Evolutionary conservation across 2,113 vertebrate genomes (phyloP).

Genomic region (Vulpes ferrilata): DNA sequence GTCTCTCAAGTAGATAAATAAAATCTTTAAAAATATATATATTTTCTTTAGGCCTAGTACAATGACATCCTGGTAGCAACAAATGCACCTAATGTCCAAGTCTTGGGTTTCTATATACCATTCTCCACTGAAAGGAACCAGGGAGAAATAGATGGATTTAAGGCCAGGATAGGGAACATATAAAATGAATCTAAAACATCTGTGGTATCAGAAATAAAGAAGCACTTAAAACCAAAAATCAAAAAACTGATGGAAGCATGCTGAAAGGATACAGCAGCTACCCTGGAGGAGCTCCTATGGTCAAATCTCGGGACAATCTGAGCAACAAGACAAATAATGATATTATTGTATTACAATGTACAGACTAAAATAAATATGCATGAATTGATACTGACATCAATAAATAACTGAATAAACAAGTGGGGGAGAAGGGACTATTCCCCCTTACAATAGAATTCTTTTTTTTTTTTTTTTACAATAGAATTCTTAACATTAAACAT

Average conservation of each 20-base stretch:
- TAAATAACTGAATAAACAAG: neutral
- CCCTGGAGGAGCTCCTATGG: neutral
- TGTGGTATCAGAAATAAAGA: neutral
- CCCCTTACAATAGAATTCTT: neutral
- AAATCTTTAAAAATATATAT: neutral
- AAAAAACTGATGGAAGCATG: neutral
- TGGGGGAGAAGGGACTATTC: neutral
- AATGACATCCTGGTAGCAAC: neutral
- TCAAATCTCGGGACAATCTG: neutral
- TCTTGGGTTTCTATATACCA: neutral
- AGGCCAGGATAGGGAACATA: neutral
- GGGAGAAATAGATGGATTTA: neutral
- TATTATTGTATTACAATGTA: neutral
- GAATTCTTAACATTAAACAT: constrained; percentile 36
- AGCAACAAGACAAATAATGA: neutral
- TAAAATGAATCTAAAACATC: neutral
- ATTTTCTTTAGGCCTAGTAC: neutral
- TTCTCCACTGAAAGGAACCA: neutral
- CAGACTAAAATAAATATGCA: neutral
- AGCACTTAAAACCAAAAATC: neutral
- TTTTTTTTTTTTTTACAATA: too few species aligned
- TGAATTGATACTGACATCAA: neutral
- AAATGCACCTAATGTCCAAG: neutral
- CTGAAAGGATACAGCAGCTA: neutral
- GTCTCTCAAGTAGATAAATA: too few species aligned